Base-by-base conservation (phyloP, 2,113 vertebrate species). In the Paralichthys olivaceus region DNA sequence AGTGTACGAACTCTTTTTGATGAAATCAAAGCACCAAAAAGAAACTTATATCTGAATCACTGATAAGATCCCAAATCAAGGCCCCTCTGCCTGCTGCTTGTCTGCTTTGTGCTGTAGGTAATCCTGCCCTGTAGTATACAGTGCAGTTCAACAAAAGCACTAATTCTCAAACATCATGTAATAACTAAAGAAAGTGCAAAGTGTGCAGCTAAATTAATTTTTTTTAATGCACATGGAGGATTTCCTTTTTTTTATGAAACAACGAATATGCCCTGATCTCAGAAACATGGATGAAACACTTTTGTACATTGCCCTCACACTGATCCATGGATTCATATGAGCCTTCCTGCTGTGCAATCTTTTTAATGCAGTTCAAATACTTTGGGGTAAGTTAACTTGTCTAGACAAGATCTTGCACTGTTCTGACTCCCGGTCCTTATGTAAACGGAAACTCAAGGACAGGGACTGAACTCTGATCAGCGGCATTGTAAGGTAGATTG, bases 391-490 rank as follows among this genome's bases (percentile, higher is more conserved):
- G 4, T 1, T 40, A 58, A 49, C 20, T 7, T 82, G 19, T 69
- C 45, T 25, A 23, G 5, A 43, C 4, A 25, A 54, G 0, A 72
- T 1, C 4, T 47, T 40, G 9, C 20, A 1, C 37, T 43, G 7
- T 17, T 1, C 2, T 7, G 11, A 1, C 40, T 45, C 20, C 0
- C 59, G 26, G 13, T 40, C 22, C 23, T 66, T 83, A 58, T 58
- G 53, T 49, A 76, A 78, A 85, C 56, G 29, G 1, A 1, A 0
- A 58, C 29, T 55, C 0, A 13, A 28, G 32, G 29, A 67, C 61
- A 69, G 20, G 55, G n/a, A 68, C 26, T 86, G 79, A 78, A 84
- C 86, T 87, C 69, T 86, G 79, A 80, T 69, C 87, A 66, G 60
- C 26, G n/a, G 13, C 75, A 81, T 75, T 77, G 84, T 72, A 68